Percentiles rank a stretch among this genome's conserved stretches.
phyloP scores from a whole-genome alignment of 2,888 invertebrate species.

The Calameuta filiformis region DNA sequence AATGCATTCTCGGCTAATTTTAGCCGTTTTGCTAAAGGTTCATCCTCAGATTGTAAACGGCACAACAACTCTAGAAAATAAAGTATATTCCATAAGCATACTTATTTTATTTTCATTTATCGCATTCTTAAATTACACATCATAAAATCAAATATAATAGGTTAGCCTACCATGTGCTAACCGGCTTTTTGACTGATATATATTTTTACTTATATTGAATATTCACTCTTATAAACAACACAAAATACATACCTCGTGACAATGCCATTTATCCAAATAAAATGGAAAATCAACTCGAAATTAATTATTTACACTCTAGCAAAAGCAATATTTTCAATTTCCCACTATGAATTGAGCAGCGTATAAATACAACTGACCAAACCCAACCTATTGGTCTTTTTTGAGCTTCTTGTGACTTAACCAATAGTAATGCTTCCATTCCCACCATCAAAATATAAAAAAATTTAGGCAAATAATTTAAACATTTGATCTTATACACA shows the following conservation, averaged over 20 bases:
- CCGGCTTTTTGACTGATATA: not conserved
- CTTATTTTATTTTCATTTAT: not conserved
- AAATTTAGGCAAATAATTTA: not conserved
- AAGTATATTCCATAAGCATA: not conserved
- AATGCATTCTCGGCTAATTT: conserved; percentile 70
- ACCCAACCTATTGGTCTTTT: not conserved
- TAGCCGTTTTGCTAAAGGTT: conserved; percentile 68
- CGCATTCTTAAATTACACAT: not conserved
- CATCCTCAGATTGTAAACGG: conserved; percentile 64
- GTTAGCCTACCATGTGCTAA: not conserved
- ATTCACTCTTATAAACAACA: conserved; percentile 9
- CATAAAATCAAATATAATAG: not conserved
- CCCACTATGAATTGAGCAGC: not conserved
- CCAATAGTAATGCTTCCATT: too few species aligned
- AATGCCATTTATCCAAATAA: conserved; percentile 22
- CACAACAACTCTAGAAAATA: conserved; percentile 66
- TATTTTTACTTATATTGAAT: conserved; percentile 17
- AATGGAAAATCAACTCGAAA: not conserved
- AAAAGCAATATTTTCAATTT: too few species aligned
- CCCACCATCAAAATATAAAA: not conserved
- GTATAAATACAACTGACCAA: not conserved
- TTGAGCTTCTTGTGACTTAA: not conserved
- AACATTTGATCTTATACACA: not conserved
- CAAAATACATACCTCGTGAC: conserved; percentile 30
- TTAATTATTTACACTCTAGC: not conserved